Conservation (phyloP, 1,140 invertebrate genomes). For the Ceratoteleas bidentatus region DNA sequence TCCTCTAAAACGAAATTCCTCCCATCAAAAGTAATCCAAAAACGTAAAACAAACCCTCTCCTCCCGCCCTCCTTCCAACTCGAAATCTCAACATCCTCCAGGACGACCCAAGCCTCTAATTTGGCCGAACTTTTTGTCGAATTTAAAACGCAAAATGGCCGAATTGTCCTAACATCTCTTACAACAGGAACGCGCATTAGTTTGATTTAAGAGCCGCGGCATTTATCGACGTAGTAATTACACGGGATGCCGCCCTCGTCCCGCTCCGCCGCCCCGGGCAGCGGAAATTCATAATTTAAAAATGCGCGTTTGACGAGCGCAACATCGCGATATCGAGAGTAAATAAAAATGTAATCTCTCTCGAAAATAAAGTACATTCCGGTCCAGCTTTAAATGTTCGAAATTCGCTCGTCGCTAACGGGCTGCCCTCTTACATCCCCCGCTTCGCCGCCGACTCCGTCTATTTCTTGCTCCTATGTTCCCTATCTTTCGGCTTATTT, state of each 20-base stretch:
- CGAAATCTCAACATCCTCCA: no score
- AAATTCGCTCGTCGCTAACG: slow-evolving; percentile 29
- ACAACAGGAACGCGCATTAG: not conserved
- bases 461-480: slow-evolving; percentile 67
- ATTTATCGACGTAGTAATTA: slow-evolving; percentile 25
- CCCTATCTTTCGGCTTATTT: slow-evolving; percentile 75
- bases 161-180: not conserved
- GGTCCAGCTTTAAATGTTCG: slow-evolving; percentile 44
- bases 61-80: no score
- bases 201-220: slow-evolving; percentile 7
- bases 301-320: slow-evolving; percentile 21
- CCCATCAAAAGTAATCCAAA: no score
- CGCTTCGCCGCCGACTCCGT: slow-evolving; percentile 32
- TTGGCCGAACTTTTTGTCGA: no score
- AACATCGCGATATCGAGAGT: slow-evolving; percentile 18
- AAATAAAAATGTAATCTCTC: slow-evolving; percentile 49
- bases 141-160: not conserved
- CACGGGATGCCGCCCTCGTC: not conserved
- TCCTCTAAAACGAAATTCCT: no score
- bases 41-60: no score
- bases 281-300: slow-evolving; percentile 32
- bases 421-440: slow-evolving; percentile 32
- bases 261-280: not conserved
- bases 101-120: no score
- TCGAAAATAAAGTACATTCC: slow-evolving; percentile 50